Evolutionary conservation across 2,888 invertebrate genomes (phyloP), one percentile per base, ranked within the genome.

Genomic region (Tetropium fuscum): DNA sequence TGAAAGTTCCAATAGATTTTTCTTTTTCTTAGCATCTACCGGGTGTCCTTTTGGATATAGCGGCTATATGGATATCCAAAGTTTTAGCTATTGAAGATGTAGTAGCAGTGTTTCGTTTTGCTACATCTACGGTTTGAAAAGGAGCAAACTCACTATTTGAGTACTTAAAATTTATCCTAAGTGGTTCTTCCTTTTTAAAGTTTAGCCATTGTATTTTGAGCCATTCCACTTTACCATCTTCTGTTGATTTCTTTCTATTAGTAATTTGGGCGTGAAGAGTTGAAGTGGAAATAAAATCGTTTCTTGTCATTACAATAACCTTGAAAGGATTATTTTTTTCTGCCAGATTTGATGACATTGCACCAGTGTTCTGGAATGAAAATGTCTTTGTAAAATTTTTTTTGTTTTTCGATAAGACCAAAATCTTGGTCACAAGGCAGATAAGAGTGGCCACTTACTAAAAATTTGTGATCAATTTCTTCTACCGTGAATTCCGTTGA

Each of bases 321-420:
- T 34, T 34, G 11, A 34, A 34, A 49, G 19, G 16, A 38, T n/a
- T 34, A 16, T n/a, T 49, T 34, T 49, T 18, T 36, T 16, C 32
- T 19, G 25, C 32, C 57, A 8, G 18, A 36, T 20, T 60, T 34
- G 34, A 34, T 27, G n/a, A n/a, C n/a, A n/a, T n/a, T n/a, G n/a
- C n/a, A n/a, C n/a, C n/a, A n/a, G n/a, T n/a, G n/a, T n/a, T n/a
- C n/a, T n/a, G n/a, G n/a, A n/a, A n/a, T n/a, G n/a, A n/a, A n/a
- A n/a, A n/a, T n/a, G n/a, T n/a, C n/a, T n/a, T n/a, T n/a, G n/a
- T n/a, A n/a, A n/a, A n/a, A n/a, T n/a, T n/a, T n/a, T n/a, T n/a
- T n/a, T n/a, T n/a, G n/a, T n/a, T n/a, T n/a, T n/a, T n/a, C n/a
- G n/a, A n/a, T n/a, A n/a, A n/a, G n/a, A n/a, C n/a, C n/a, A n/a